phyloP scores from a whole-genome alignment of 2,888 invertebrate genomes.

The Druceiella hillmani region DNA sequence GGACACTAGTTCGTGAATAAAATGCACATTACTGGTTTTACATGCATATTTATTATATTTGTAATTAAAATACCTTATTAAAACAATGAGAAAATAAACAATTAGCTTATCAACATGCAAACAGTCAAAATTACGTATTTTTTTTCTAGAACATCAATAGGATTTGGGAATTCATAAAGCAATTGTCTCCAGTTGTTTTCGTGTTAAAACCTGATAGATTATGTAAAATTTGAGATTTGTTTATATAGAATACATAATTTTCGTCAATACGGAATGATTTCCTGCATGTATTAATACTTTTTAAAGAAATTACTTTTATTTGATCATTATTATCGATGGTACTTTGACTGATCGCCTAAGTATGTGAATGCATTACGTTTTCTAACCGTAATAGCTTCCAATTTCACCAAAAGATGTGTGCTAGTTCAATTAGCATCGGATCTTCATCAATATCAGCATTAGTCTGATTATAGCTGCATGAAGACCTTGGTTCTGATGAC shows the following conservation, averaged over 20 bases:
- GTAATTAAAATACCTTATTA: constrained; percentile 1
- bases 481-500: constrained; percentile 1
- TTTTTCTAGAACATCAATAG: no score
- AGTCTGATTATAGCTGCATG: background rate
- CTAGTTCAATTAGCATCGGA: background rate
- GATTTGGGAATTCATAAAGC: no score
- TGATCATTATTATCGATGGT: no score
- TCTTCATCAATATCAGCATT: background rate
- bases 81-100: background rate
- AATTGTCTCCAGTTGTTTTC: no score
- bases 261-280: no score
- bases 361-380: background rate
- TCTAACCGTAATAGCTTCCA: background rate
- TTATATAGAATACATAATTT: no score
- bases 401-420: constrained; percentile 2
- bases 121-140: background rate
- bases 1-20: constrained; percentile 1
- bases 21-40: constrained; percentile 1
- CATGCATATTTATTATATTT: constrained; percentile 3
- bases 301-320: no score
- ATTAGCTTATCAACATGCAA: background rate
- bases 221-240: no score
- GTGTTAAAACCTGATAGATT: no score
- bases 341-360: constrained; percentile 1
- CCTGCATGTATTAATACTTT: no score